A percentile compares a stretch with the other conserved stretches of the same genome.
Conservation (phyloP, 2,888 invertebrate species). For the Sylvicola fuscatus region DNA sequence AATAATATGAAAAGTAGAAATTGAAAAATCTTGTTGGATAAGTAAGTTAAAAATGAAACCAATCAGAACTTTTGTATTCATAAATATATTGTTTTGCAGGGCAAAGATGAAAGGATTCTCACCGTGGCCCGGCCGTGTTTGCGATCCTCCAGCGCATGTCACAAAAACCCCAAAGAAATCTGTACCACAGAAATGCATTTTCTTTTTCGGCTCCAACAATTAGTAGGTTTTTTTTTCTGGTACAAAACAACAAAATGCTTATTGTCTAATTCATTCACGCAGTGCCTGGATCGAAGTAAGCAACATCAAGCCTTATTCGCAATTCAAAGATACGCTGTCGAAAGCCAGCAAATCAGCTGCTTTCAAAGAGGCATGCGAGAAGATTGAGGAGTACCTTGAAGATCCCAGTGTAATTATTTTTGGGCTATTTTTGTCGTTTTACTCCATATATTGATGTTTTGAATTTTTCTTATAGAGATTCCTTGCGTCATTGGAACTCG, state of each 20-base stretch:
- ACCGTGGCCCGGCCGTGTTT: conserved; percentile 94
- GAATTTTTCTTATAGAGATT: background rate
- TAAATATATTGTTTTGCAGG: conserved; percentile 39
- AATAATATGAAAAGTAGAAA: too few relatives aligned
- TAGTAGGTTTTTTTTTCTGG: conserved; percentile 48
- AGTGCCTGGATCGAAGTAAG: conserved; percentile 82
- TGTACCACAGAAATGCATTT: conserved; percentile 59
- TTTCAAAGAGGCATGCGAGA: conserved; percentile 59
- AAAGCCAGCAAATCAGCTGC: conserved; percentile 52
- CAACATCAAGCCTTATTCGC: conserved; percentile 62
- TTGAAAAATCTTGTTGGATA: too few relatives aligned
- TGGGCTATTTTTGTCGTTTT: background rate
- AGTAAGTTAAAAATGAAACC: too few relatives aligned
- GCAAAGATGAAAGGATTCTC: conserved; percentile 96
- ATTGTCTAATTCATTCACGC: conserved; percentile 7
- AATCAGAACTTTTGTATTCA: too few relatives aligned
- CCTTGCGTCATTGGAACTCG: background rate
- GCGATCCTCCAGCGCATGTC: conserved; percentile 48
- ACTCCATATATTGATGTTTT: conserved; percentile 1
- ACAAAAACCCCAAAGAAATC: conserved; percentile 59
- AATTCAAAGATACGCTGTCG: conserved; percentile 54
- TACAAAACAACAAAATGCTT: conserved; percentile 3
- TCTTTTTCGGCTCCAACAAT: conserved; percentile 87
- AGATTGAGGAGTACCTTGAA: conserved; percentile 60
- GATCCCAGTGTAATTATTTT: conserved; percentile 30